These are phyloP conservation scores for Sycophila texana DNA, from an alignment of 2,888 invertebrate genomes.

Conservation along the genomic window DNA sequence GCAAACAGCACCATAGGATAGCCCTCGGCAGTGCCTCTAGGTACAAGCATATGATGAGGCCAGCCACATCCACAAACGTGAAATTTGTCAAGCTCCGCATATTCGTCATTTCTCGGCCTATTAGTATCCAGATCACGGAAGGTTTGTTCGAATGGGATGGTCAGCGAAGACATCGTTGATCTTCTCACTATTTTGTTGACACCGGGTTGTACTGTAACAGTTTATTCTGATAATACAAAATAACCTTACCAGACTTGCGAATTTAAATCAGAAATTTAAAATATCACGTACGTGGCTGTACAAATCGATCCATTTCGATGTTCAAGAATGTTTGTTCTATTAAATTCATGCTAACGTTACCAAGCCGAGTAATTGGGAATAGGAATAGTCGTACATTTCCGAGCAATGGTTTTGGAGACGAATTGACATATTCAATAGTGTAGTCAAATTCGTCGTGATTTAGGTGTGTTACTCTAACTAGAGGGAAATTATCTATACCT, in stretches of 20 bases:
- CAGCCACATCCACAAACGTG: slow-evolving; percentile 92
- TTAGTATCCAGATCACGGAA: slow-evolving; percentile 83
- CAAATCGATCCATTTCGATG: slow-evolving; percentile 86
- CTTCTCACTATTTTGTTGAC: slow-evolving; percentile 81
- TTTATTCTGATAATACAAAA: too few species aligned
- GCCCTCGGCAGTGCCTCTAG: slow-evolving; percentile 82
- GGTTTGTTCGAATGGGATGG: slow-evolving; percentile 88
- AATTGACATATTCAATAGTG: slow-evolving; percentile 80
- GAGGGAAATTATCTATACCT: slow-evolving; percentile 89
- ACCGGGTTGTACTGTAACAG: slow-evolving; percentile 80
- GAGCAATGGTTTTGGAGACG: slow-evolving; percentile 74
- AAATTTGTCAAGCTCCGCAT: slow-evolving; percentile 78
- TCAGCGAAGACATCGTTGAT: slow-evolving; percentile 86
- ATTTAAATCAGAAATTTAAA: background rate
- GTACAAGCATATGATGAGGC: slow-evolving; percentile 88
- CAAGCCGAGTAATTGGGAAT: slow-evolving; percentile 81
- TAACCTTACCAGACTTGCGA: background rate
- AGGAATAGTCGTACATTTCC: slow-evolving; percentile 85
- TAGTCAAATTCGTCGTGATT: slow-evolving; percentile 85
- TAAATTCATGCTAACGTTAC: slow-evolving; percentile 80
- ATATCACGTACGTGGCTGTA: slow-evolving; percentile 78
- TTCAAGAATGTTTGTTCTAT: slow-evolving; percentile 81
- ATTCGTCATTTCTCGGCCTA: slow-evolving; percentile 77
- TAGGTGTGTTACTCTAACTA: slow-evolving; percentile 86
- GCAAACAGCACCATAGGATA: slow-evolving; percentile 83